Evolutionary conservation across 2,113 vertebrate species (phyloP).

Genomic region (Proterorhinus semilunaris): DNA sequence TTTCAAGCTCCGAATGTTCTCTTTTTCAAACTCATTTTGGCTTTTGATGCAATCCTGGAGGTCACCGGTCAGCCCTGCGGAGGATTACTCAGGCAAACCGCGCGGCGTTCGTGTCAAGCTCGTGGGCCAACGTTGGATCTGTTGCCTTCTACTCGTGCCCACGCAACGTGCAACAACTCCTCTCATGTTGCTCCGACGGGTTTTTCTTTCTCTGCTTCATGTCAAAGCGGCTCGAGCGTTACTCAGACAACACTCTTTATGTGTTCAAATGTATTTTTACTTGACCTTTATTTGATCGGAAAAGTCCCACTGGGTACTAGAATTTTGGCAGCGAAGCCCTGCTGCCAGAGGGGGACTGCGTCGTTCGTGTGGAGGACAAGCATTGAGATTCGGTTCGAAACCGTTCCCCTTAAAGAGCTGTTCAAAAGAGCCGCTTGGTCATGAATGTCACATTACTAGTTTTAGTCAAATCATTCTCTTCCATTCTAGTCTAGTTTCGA

Average conservation of each 20-base stretch:
- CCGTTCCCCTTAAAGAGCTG: no score
- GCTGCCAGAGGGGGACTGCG: no score
- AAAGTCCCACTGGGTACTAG: no score
- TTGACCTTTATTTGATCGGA: no score
- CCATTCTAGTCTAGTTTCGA: no score
- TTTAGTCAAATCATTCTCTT: no score
- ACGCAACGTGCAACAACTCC: conserved; percentile 44
- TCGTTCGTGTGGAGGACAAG: no score
- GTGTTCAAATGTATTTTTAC: no score
- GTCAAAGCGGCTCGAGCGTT: conserved; percentile 43
- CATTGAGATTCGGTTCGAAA: no score
- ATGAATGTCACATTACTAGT: no score
- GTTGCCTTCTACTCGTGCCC: conserved; percentile 61
- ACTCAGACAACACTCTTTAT: background rate
- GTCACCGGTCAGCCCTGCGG: conserved; percentile 58
- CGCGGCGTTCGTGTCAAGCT: conserved; percentile 62
- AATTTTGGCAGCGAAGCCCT: no score
- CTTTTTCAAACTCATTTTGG: conserved; percentile 60
- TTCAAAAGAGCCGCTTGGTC: no score
- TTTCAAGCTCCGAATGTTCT: conserved; percentile 49
- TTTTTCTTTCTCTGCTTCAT: conserved; percentile 4
- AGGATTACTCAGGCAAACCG: conserved; percentile 60
- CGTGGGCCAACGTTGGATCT: conserved; percentile 40
- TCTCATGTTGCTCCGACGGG: conserved; percentile 14
- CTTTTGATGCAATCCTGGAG: conserved; percentile 70